Percentiles rank a stretch among this genome's conserved stretches.
phyloP scores from a whole-genome alignment of 2,888 invertebrate genomes.

The Lydus trimaculatus region DNA sequence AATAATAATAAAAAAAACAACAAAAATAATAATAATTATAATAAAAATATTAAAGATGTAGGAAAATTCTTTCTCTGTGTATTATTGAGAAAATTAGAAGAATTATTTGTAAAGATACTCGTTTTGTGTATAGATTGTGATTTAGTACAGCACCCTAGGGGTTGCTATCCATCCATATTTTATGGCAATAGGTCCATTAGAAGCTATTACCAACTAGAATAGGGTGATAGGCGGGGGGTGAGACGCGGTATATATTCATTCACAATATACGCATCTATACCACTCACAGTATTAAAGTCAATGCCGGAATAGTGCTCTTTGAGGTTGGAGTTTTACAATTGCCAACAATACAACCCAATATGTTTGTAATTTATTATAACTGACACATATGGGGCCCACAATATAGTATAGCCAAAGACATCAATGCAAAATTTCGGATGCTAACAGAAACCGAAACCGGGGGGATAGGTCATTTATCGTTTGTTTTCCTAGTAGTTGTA shows the following conservation, averaged over 20 bases:
- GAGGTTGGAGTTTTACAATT: conserved; percentile 53
- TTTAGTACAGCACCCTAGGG: conserved; percentile 47
- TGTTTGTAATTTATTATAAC: conserved; percentile 54
- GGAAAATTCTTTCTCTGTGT: conserved; percentile 4
- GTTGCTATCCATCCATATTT: conserved; percentile 54
- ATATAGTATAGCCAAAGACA: conserved; percentile 5
- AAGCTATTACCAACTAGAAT: conserved; percentile 53
- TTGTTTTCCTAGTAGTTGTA: too few species aligned
- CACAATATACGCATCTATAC: conserved; percentile 37
- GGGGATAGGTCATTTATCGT: not conserved
- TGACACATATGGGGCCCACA: conserved; percentile 2
- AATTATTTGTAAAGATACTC: not conserved
- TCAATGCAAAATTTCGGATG: not conserved
- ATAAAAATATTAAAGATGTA: conserved; percentile 4
- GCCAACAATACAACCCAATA: conserved; percentile 54
- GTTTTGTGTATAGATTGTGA: conserved; percentile 26
- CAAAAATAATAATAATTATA: conserved; percentile 10
- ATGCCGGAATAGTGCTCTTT: conserved; percentile 47
- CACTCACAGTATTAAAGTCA: conserved; percentile 41
- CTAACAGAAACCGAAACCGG: not conserved
- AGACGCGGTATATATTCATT: conserved; percentile 44
- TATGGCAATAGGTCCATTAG: conserved; percentile 58
- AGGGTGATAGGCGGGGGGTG: conserved; percentile 27
- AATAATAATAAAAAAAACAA: conserved; percentile 11
- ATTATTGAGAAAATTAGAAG: conserved; percentile 5